A percentile compares a stretch with the other conserved stretches of the same genome.
These are phyloP conservation scores for Bombus difficillimus DNA, from an alignment of 1,140 invertebrate species.

Conservation along the genomic window DNA sequence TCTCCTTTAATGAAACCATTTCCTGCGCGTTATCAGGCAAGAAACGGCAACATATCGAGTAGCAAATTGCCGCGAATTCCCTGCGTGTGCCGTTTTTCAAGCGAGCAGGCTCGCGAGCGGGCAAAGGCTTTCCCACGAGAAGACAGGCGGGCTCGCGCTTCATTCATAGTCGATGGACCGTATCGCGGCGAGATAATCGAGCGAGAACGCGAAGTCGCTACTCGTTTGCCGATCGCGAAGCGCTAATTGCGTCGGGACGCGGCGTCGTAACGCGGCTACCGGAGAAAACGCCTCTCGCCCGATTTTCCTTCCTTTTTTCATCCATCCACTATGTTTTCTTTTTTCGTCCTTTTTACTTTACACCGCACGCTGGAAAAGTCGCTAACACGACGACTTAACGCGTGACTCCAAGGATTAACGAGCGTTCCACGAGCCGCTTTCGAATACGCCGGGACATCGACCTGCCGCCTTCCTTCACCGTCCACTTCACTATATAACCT, in stretches of 20 bases:
- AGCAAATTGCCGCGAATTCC: slow-evolving; percentile 16
- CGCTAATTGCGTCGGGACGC: slow-evolving; percentile 38
- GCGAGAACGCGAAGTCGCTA: neutral
- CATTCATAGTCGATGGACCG: slow-evolving; percentile 45
- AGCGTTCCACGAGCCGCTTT: slow-evolving; percentile 46
- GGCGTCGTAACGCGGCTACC: neutral
- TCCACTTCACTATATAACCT: slow-evolving; percentile 20
- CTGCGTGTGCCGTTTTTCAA: neutral
- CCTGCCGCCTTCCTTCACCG: slow-evolving; percentile 15
- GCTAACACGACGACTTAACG: slow-evolving; percentile 50
- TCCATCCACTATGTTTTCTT: neutral
- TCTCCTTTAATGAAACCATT: slow-evolving; percentile 16
- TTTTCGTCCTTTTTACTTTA: neutral
- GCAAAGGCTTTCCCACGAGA: slow-evolving; percentile 28
- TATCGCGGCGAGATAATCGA: slow-evolving; percentile 48
- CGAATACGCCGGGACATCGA: slow-evolving; percentile 57
- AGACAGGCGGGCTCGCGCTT: slow-evolving; percentile 1
- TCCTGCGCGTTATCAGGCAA: slow-evolving; percentile 11
- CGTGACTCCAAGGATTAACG: slow-evolving; percentile 57
- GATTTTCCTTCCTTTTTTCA: neutral
- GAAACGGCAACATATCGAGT: neutral
- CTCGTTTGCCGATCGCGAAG: slow-evolving; percentile 57
- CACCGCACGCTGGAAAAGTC: slow-evolving; percentile 10
- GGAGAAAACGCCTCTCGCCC: neutral
- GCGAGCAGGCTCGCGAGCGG: too few species aligned